Evolutionary conservation across 2,888 invertebrate species (phyloP), one percentile per base, ranked within the genome.

Genomic region (Hemithea aestivaria): DNA sequence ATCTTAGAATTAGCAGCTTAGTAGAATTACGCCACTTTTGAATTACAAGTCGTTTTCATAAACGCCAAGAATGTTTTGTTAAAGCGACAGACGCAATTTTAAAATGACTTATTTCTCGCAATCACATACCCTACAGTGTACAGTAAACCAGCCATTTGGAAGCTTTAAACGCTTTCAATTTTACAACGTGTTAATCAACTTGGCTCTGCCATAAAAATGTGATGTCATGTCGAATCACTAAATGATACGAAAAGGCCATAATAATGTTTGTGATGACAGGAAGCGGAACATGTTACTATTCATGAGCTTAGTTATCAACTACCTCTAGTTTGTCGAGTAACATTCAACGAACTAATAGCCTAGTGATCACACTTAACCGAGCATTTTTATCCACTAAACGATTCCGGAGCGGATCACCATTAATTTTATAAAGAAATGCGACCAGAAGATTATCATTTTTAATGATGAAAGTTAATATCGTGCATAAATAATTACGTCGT

Each of bases 401-500:
- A 41, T 35, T 41, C 27, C 31, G 9, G 33, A 28, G 29, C 27
- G 28, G 39, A 39, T 44, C 37, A 29, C 26, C n/a, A n/a, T n/a
- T n/a, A n/a, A n/a, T n/a, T n/a, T n/a, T n/a, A n/a, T n/a, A n/a
- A n/a, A n/a, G 22, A 26, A 29, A 36, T 35, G 25, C 16, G 35
- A 8, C 16, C n/a, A n/a, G n/a, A n/a, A n/a, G n/a, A n/a, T n/a
- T n/a, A n/a, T n/a, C n/a, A n/a, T n/a, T n/a, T n/a, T n/a, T 45
- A 40, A 40, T 32, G 29, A 40, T 51, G 40, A 4, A 16, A 16
- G 16, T 45, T 51, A 47, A 48, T 48, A 44, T 44, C 51, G 46
- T 31, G 38, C 27, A 51, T 46, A 46, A 41, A 48, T 49, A 47
- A 16, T 29, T 31, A 20, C 30, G 35, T 43, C n/a, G 40, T 26